Percentiles rank a stretch among this genome's conserved stretches.
Evolutionary conservation across 1,140 invertebrate species (phyloP).

Genomic region (Calephelis nemesis): DNA sequence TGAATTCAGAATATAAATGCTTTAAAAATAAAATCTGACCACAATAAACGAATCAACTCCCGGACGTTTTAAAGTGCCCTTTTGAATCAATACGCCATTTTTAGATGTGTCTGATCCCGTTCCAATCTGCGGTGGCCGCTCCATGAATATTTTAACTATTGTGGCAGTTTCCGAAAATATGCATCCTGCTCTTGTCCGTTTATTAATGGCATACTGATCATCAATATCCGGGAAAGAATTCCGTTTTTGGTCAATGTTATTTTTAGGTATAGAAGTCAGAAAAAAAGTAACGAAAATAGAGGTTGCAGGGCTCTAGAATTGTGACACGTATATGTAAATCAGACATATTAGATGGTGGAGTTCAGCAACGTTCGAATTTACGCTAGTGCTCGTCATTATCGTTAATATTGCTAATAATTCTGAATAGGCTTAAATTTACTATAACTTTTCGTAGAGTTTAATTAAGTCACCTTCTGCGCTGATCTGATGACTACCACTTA

Average conservation of each 20-base stretch:
- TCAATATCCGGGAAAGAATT: conserved; percentile 40
- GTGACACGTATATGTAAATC: no score
- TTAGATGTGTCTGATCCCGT: conserved; percentile 60
- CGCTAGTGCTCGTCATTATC: no score
- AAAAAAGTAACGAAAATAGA: no score
- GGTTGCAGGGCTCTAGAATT: no score
- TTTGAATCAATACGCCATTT: conserved; percentile 49
- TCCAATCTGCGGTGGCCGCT: conserved; percentile 48
- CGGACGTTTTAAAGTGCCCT: conserved; percentile 9
- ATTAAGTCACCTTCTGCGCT: no score
- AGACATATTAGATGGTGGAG: no score
- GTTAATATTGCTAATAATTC: no score
- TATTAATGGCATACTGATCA: conserved; percentile 69
- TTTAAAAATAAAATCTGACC: background rate
- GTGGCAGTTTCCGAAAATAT: conserved; percentile 60
- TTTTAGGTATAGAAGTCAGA: no score
- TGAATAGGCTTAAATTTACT: no score
- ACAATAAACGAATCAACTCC: conserved; percentile 3
- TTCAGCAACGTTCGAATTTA: no score
- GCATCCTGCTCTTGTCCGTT: conserved; percentile 46
- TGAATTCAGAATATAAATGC: background rate
- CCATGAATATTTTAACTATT: conserved; percentile 73
- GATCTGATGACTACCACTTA: no score
- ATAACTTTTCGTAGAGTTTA: no score
- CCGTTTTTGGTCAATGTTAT: background rate